Evolutionary conservation across 2,888 invertebrate genomes (phyloP).

Genomic region (Peribatodes rhomboidaria): DNA sequence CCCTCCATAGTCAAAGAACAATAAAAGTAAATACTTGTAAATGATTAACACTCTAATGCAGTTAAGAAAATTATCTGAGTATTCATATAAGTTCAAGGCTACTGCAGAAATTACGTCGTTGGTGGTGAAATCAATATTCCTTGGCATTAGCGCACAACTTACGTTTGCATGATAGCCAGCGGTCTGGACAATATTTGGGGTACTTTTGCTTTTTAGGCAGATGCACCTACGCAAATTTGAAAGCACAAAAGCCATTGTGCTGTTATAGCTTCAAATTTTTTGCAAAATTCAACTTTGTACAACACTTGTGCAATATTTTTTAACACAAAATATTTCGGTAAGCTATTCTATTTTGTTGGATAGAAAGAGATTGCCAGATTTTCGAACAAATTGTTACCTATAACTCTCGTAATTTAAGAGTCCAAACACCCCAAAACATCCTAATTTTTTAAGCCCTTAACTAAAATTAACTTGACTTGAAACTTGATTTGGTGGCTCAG

Average conservation of each 20-base stretch:
- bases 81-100: slow-evolving; percentile 47
- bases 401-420: too few species aligned
- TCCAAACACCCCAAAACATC: too few species aligned
- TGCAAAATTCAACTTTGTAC: background rate
- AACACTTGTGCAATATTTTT: background rate
- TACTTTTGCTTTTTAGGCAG: slow-evolving; percentile 71
- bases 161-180: slow-evolving; percentile 92
- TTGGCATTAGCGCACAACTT: slow-evolving; percentile 76
- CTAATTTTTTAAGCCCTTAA: too few species aligned
- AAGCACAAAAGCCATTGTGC: slow-evolving; percentile 70
- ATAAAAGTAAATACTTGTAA: background rate
- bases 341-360: too few species aligned
- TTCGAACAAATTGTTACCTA: too few species aligned
- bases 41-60: background rate
- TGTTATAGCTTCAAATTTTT: slow-evolving; percentile 12
- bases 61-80: slow-evolving; percentile 20
- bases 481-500: too few species aligned
- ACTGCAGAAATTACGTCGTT: slow-evolving; percentile 53
- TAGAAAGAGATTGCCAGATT: too few species aligned
- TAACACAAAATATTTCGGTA: background rate
- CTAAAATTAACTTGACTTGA: too few species aligned
- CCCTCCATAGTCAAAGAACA: background rate
- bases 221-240: slow-evolving; percentile 72
- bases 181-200: slow-evolving; percentile 76
- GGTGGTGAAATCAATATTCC: slow-evolving; percentile 64